Conservation (phyloP, 2,113 vertebrate genomes). For the Notarius quadriscutis region DNA sequence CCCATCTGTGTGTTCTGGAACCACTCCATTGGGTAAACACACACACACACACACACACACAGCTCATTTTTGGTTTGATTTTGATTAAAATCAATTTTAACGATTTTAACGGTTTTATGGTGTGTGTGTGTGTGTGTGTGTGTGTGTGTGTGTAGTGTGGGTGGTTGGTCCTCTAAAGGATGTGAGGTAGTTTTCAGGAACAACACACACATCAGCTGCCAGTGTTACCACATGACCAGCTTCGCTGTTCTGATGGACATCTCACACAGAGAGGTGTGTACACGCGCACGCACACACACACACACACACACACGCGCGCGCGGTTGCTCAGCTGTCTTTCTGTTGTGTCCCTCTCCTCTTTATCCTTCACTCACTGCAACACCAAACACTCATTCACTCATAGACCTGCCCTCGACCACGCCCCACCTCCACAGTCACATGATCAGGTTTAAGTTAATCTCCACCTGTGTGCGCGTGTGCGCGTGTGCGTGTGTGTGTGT, state of each 20-base stretch:
- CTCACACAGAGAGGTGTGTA: constrained; percentile 83
- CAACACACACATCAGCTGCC: constrained; percentile 90
- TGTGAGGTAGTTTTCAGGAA: constrained; percentile 91
- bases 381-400: not conserved
- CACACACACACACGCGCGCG: not conserved
- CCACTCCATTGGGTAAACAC: constrained; percentile 86
- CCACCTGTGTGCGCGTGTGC: not conserved
- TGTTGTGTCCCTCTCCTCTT: too few relatives aligned
- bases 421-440: too few relatives aligned
- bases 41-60: not conserved
- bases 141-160: constrained; percentile 34
- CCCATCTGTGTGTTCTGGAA: constrained; percentile 98
- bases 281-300: not conserved
- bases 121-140: constrained; percentile 20
- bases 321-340: too few relatives aligned
- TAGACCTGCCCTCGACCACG: not conserved
- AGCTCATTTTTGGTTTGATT: not conserved
- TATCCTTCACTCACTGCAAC: too few relatives aligned
- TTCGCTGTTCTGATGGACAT: constrained; percentile 94
- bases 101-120: not conserved
- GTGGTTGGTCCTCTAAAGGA: constrained; percentile 87
- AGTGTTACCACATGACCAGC: constrained; percentile 93
- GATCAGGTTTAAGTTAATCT: too few relatives aligned
- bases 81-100: not conserved
- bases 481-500: not conserved